A percentile compares a stretch with the other conserved stretches of the same genome.
phyloP scores from a whole-genome alignment of 1,140 invertebrate species.

The Frieseomelitta varia region DNA sequence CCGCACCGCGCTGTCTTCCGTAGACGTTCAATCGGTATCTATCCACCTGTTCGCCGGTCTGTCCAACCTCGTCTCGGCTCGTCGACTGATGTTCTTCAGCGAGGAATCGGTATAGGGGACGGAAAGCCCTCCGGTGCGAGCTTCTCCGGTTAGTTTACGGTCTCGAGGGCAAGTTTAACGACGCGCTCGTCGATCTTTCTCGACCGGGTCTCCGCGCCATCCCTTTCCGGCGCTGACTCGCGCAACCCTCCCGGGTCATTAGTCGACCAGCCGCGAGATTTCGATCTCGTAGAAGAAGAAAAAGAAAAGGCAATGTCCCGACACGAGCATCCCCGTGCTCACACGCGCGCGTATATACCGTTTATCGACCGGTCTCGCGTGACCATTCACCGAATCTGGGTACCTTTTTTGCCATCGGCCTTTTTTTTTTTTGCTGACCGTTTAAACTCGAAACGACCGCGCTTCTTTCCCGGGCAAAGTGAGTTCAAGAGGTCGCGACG shows the following conservation, averaged over 20 bases:
- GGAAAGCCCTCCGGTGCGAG: constrained; percentile 35
- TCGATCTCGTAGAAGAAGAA: constrained; percentile 39
- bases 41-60: constrained; percentile 48
- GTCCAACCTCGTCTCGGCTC: constrained; percentile 11
- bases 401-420: not conserved
- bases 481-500: not conserved
- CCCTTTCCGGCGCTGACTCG: constrained; percentile 18
- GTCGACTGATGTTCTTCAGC: constrained; percentile 2
- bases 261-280: constrained; percentile 58
- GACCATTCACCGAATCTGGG: not conserved
- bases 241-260: constrained; percentile 53
- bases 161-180: constrained; percentile 68
- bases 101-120: constrained; percentile 2
- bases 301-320: constrained; percentile 23
- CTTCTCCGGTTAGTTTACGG: constrained; percentile 62
- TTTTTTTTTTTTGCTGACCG: not conserved
- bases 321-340: constrained; percentile 52
- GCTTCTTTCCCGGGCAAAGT: not conserved
- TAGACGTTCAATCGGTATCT: constrained; percentile 28
- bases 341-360: constrained; percentile 11
- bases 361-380: constrained; percentile 40
- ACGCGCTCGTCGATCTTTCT: constrained; percentile 64
- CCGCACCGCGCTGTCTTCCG: not conserved
- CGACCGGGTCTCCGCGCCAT: not conserved
- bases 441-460: not conserved